phyloP scores from a whole-genome alignment of 1,140 invertebrate genomes.

The Drosophila tani region DNA sequence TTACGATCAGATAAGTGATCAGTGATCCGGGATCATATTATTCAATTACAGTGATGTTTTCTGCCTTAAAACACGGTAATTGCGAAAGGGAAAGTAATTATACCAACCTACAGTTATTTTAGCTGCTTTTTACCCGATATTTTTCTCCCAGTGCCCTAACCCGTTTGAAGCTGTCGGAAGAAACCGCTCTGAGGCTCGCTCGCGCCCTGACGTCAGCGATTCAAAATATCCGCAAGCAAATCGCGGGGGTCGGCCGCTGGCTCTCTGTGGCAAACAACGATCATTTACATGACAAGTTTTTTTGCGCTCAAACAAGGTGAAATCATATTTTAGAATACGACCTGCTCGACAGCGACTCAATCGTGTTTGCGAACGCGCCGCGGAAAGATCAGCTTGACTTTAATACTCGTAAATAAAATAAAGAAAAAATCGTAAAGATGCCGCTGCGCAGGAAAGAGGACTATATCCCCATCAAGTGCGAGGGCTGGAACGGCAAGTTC shows the following conservation, averaged over 20 bases:
- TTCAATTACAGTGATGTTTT: not conserved
- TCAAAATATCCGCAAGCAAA: conserved; percentile 46
- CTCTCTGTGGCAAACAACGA: conserved; percentile 47
- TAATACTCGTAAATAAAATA: not conserved
- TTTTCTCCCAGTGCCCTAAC: conserved; percentile 36
- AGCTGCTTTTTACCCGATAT: fast-evolving
- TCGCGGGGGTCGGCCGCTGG: conserved; percentile 51
- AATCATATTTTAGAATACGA: conserved; percentile 81
- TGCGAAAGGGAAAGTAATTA: not conserved
- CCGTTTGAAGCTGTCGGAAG: conserved; percentile 60
- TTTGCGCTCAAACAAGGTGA: conserved; percentile 57
- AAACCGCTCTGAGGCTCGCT: conserved; percentile 27
- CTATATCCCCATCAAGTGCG: conserved; percentile 83
- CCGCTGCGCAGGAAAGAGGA: conserved; percentile 73
- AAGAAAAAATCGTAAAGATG: conserved; percentile 40
- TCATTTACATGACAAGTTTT: conserved; percentile 67
- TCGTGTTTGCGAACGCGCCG: conserved; percentile 62
- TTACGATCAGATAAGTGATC: too few species aligned
- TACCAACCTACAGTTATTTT: not conserved
- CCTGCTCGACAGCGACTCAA: conserved; percentile 42
- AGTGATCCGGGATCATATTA: not conserved
- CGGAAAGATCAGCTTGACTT: conserved; percentile 31
- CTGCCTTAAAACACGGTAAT: fast-evolving
- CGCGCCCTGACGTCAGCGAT: conserved; percentile 62
- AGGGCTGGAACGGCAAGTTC: conserved; percentile 84